Evolutionary conservation across 2,888 invertebrate species (phyloP).

Genomic region (Netelia fuscicornis): DNA sequence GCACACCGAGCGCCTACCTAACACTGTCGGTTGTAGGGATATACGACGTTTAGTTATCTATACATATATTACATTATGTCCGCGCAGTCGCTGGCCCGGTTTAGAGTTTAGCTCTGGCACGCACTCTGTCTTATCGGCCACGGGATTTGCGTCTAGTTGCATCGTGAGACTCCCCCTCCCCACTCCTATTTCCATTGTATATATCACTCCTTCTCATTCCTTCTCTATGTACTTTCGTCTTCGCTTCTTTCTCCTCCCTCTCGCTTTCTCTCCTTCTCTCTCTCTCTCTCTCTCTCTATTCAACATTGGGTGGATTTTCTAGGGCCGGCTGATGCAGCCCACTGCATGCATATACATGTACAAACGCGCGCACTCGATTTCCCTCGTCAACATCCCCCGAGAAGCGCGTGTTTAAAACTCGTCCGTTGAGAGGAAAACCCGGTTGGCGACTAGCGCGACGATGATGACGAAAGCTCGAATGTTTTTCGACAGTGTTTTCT

Average conservation of each 20-base stretch:
- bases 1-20: too few relatives aligned
- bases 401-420: conserved; percentile 46
- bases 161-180: conserved; percentile 45
- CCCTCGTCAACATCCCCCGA: conserved; percentile 48
- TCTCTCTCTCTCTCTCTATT: conserved; percentile 24
- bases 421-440: conserved; percentile 39
- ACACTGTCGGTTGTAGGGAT: too few relatives aligned
- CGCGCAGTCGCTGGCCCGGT: conserved; percentile 13
- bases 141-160: conserved; percentile 63
- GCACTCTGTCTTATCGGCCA: conserved; percentile 66
- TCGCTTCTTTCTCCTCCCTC: neutral
- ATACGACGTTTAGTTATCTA: too few relatives aligned
- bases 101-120: conserved; percentile 43
- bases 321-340: conserved; percentile 53
- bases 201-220: conserved; percentile 11
- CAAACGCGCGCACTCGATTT: conserved; percentile 27
- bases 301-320: conserved; percentile 44
- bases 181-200: conserved; percentile 12
- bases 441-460: neutral
- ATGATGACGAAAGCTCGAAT: conserved; percentile 5
- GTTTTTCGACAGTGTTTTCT: neutral
- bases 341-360: conserved; percentile 14
- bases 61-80: neutral
- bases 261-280: too few relatives aligned
- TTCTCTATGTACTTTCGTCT: neutral